Percentiles rank a stretch among this genome's conserved stretches.
phyloP scores from a whole-genome alignment of 2,888 invertebrate species.

The Synanthedon andrenaeformis region DNA sequence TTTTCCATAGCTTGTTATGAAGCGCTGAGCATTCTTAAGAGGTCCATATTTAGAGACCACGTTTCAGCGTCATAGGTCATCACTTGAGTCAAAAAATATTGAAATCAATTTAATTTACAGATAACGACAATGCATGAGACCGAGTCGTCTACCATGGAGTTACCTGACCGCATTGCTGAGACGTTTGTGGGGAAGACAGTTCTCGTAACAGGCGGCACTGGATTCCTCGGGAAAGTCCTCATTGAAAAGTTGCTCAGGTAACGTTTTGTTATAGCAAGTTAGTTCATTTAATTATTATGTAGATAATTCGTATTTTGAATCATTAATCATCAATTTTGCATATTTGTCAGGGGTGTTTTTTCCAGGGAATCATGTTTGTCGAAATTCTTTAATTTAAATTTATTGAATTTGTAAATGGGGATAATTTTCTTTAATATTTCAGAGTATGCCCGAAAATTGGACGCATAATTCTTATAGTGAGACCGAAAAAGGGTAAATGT shows the following conservation, averaged over 20 bases:
- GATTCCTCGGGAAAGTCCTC: slow-evolving; percentile 90
- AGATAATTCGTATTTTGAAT: background rate
- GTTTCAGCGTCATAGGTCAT: too few relatives aligned
- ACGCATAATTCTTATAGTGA: slow-evolving; percentile 79
- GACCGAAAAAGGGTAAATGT: slow-evolving; percentile 81
- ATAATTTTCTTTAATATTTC: slow-evolving; percentile 9
- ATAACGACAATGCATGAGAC: background rate
- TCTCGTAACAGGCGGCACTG: slow-evolving; percentile 87
- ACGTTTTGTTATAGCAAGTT: background rate
- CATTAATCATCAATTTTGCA: too few relatives aligned
- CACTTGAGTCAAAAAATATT: too few relatives aligned
- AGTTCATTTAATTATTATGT: background rate
- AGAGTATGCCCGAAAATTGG: slow-evolving; percentile 75
- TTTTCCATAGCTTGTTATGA: too few relatives aligned
- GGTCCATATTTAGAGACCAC: too few relatives aligned
- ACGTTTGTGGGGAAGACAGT: slow-evolving; percentile 59
- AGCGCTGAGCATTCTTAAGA: too few relatives aligned
- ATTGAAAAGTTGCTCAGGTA: slow-evolving; percentile 86
- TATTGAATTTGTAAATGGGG: too few relatives aligned
- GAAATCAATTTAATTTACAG: background rate
- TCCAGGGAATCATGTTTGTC: too few relatives aligned
- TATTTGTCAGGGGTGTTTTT: too few relatives aligned
- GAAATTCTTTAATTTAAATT: too few relatives aligned
- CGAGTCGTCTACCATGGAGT: background rate
- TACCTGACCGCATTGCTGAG: slow-evolving; percentile 63